Evolutionary conservation across 1,140 invertebrate species (phyloP), one percentile per base, ranked within the genome.

Genomic region (Drosophila santomea): DNA sequence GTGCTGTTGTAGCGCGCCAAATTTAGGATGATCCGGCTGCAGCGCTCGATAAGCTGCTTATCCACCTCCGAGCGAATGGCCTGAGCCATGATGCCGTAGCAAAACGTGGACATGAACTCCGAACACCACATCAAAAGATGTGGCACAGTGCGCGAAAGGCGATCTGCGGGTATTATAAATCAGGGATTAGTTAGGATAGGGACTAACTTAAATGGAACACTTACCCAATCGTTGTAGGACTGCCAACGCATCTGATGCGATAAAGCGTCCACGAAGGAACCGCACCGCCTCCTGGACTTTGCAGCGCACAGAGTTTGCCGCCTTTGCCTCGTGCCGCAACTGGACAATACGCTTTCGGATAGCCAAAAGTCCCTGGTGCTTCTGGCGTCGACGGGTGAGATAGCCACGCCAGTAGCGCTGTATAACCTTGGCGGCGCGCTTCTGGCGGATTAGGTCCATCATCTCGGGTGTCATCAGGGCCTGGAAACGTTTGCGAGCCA

Each of bases 401-500:
- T 95, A 94, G 2, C 95, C 95, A 57, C 94, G 94, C 94, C 95
- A 96, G n/a, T 93, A 72, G 14, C 95, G 94, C 92, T 96, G 95
- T 67, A 96, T 96, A 71, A 93, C 94, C 0, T 92, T 93, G 25
- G 95, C 95, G 2, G 95, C 94, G 63, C 91, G 93, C 48, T 93
- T 88, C 2, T 81, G 75, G 50, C 90, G 92, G 66, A 93, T 80
- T 41, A 93, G 80, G 62, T 94, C 91, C 56, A 89, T 92, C 43
- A 93, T 82, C 80, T 93, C 93, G 5, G 92, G 91, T 17, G 92
- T 90, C 67, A 93, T 80, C n/a, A 91, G 56, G 43, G 92, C 92
- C 60, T 91, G 93, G 52, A 92, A 92, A 1, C 76, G 67, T 66
- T 91, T 93, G 23, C 94, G 93, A 0, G 93, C 92, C 52, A 95